phyloP scores from a whole-genome alignment of 2,113 vertebrate genomes.

The Crocuta crocuta region DNA sequence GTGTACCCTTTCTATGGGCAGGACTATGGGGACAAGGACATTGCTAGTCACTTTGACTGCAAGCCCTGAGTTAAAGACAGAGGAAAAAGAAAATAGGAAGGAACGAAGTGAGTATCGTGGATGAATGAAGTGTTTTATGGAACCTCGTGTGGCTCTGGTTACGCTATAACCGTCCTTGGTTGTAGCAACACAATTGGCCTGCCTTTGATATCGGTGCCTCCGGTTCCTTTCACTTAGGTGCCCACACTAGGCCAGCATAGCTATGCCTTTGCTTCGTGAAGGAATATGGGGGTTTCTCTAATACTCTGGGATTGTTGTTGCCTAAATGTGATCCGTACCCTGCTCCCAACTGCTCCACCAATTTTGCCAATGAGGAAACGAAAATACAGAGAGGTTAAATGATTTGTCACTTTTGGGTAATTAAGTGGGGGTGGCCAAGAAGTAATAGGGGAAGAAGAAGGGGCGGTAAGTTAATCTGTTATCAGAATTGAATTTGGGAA shows the following conservation, averaged over 20 bases:
- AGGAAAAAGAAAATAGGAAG: slow-evolving; percentile 29
- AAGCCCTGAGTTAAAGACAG: neutral
- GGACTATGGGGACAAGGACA: neutral
- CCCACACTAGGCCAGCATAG: neutral
- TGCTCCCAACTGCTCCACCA: neutral
- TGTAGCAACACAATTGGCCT: slow-evolving; percentile 57
- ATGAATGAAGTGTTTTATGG: slow-evolving; percentile 48
- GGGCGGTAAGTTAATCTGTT: neutral
- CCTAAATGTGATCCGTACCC: neutral
- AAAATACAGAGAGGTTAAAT: neutral
- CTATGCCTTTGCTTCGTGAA: neutral
- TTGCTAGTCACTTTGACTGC: neutral
- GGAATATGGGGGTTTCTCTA: neutral
- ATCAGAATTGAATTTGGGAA: neutral
- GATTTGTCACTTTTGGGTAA: neutral
- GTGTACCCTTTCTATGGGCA: neutral
- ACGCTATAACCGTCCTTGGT: slow-evolving; percentile 44
- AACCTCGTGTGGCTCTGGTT: slow-evolving; percentile 26
- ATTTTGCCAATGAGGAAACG: slow-evolving; percentile 19
- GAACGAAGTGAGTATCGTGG: neutral
- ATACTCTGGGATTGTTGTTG: neutral
- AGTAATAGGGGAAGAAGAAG: neutral
- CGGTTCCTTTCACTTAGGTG: neutral
- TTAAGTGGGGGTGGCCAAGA: neutral
- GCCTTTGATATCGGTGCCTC: neutral